Conservation (phyloP, 2,113 vertebrate genomes). For the Smithornis capensis region DNA sequence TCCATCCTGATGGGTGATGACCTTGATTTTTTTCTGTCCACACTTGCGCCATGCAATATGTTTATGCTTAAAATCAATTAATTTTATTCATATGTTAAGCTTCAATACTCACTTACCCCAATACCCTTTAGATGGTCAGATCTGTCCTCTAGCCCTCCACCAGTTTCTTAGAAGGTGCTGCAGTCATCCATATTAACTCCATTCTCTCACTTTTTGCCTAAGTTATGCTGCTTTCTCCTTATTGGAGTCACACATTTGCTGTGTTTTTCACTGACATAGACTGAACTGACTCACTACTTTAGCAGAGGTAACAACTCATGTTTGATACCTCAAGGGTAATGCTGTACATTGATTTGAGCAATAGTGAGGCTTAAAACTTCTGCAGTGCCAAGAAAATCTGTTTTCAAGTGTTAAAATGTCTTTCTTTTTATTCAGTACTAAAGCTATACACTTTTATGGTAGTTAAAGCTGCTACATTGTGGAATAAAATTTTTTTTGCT, state of each 20-base stretch:
- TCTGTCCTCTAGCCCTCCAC: not conserved
- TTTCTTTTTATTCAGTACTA: not conserved
- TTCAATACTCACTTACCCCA: not conserved
- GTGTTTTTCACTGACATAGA: not conserved
- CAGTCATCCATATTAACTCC: not conserved
- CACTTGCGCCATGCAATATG: not conserved
- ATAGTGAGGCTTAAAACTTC: not conserved
- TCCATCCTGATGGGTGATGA: not conserved
- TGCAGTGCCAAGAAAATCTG: not conserved
- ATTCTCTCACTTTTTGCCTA: not conserved
- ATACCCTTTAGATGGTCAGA: not conserved
- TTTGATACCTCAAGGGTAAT: not conserved
- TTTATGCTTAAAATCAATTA: not conserved
- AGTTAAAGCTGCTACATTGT: not conserved
- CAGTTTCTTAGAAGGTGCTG: not conserved
- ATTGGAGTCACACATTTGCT: not conserved
- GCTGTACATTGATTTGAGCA: not conserved
- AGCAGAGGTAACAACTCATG: not conserved
- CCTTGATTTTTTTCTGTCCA: not conserved
- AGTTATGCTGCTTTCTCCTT: not conserved
- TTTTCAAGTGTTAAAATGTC: not conserved
- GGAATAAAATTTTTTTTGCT: not conserved
- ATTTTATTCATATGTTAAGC: not conserved
- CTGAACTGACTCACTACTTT: not conserved
- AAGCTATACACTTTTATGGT: not conserved